Base-by-base conservation (phyloP, 1,140 invertebrate genomes). In the Dreissena rostriformis region DNA sequence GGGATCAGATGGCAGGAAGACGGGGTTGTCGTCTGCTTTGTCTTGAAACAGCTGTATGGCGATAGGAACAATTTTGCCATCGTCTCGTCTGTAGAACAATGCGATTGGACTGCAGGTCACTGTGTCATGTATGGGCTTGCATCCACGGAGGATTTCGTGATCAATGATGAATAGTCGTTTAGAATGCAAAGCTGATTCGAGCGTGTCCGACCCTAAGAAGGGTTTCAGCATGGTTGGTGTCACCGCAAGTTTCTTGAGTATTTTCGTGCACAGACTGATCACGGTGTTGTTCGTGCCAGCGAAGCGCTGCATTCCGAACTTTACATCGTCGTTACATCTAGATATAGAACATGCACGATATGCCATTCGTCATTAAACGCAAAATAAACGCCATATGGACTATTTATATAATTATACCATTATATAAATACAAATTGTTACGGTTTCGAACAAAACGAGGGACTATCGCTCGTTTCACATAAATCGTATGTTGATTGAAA, bases 1-100 rank as follows among this genome's bases (percentile, higher is more conserved):
- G n/a, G 90, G 86, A 85, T 94, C 94, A 70, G 84, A 91, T 1
- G 94, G 94, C 14, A 94, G 81, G 86, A 93, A 94, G 0, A 94
- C 72, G 26, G 72, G 72, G 86, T 93, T 93, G 22, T 92, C 61
- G 52, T 19, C 81, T 19, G 55, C 76, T 86, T 89, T 90, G 39
- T 91, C 52, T 86, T 93, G 93, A 51, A 89, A 89, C 14, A 93
- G 88, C 65, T 93, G 93, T 57, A 93, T 93, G 1, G 92, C 92
- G n/a, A 93, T 84, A 15, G 93, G 93, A 73, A 92, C 77, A n/a
- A 93, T 19, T 15, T 24, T 74, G 12, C 72, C 55, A 26, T 74
- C 72, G n/a, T 85, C 67, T 19, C 65, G 61, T 12, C 92, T 80
- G 72, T 86, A 92, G 85, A 94, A 94, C 12, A 94, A 86, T 0